Evolutionary conservation across 2,797 vertebrate species (phyloP).

Genomic region (Mycteria americana): DNA sequence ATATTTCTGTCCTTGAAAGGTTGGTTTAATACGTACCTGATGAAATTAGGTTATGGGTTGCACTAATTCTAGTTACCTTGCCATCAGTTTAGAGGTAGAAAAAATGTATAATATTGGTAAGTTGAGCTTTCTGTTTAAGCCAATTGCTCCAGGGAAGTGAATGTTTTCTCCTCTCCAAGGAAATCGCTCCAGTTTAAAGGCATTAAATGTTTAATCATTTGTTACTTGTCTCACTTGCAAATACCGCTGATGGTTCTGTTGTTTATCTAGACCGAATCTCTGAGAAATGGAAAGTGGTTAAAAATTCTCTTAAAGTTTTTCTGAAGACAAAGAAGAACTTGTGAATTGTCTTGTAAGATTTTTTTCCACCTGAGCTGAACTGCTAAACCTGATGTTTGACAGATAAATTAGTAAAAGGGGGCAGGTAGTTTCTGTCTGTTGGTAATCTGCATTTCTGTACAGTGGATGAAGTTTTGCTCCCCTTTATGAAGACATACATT

Average conservation of each 20-base stretch:
- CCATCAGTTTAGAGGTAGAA: not conserved
- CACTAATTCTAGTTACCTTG: not conserved
- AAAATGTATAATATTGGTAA: not conserved
- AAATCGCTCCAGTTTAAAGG: not conserved
- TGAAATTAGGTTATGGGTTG: not conserved
- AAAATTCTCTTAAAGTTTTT: not conserved
- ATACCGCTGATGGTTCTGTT: not conserved
- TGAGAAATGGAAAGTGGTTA: not conserved
- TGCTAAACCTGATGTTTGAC: not conserved
- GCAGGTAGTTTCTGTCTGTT: not conserved
- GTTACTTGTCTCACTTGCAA: not conserved
- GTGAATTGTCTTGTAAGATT: not conserved
- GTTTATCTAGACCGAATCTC: not conserved
- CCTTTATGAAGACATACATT: not conserved
- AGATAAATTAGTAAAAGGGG: not conserved
- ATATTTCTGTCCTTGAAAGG: not conserved
- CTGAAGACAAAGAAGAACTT: not conserved
- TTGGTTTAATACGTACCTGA: not conserved
- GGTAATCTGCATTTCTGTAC: not conserved
- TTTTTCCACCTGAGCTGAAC: not conserved
- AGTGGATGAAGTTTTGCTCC: not conserved
- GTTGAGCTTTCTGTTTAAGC: not conserved
- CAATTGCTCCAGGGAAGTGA: not conserved
- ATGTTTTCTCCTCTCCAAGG: not conserved
- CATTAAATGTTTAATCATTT: conserved; percentile 15